Conservation (phyloP, 2,888 invertebrate species). For the Gortyna flavago region DNA sequence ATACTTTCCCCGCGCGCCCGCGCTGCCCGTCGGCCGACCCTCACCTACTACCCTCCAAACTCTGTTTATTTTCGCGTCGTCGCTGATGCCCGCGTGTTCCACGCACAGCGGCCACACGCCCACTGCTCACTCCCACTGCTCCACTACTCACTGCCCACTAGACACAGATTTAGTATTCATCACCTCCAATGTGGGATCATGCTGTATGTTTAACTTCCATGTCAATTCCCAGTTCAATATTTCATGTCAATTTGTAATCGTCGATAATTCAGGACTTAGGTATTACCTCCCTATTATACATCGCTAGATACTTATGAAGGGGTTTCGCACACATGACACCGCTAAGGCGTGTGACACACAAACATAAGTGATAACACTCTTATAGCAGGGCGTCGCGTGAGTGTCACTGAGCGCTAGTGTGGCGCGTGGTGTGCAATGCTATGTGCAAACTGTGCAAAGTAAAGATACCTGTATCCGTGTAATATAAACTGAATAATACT, state of each 20-base stretch:
- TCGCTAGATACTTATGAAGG: not conserved
- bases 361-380: not conserved
- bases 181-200: too few relatives aligned
- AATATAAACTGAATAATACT: not conserved
- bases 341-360: not conserved
- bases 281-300: not conserved
- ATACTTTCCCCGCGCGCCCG: slow-evolving; percentile 69
- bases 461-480: not conserved
- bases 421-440: too few relatives aligned
- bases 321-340: not conserved
- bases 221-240: slow-evolving; percentile 7
- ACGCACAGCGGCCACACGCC: slow-evolving; percentile 23
- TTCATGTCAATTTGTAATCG: not conserved
- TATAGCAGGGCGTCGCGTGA: not conserved
- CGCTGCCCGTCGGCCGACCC: slow-evolving; percentile 81
- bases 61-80: slow-evolving; percentile 71
- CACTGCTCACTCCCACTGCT: not conserved
- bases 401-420: not conserved
- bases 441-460: not conserved
- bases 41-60: slow-evolving; percentile 83
- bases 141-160: not conserved
- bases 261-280: not conserved
- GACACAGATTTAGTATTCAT: too few relatives aligned
- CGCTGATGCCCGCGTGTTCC: slow-evolving; percentile 22
- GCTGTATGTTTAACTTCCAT: not conserved